Base-by-base conservation (phyloP, 2,888 invertebrate genomes). In the Stenurella melanura region DNA sequence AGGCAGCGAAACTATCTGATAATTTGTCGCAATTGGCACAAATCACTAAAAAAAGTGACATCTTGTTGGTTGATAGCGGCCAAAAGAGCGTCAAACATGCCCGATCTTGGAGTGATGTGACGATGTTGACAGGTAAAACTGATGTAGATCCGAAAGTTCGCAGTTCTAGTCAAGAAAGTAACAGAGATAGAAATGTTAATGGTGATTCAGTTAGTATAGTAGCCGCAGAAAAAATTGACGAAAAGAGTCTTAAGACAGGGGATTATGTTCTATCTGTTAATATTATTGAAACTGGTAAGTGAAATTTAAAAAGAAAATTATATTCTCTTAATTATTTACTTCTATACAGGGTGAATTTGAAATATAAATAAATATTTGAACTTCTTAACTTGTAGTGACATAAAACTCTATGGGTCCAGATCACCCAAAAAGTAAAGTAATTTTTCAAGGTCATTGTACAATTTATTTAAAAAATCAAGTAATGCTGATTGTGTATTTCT, bases 211-310 rank as follows among this genome's bases (percentile, higher is more conserved):
- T 76, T 18, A 76, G 64, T 38, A 76, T 76, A 6, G 83, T 83
- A 54, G 82, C 26, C 9, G 56, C 80, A 11, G 83, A 74, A 11
- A 84, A 83, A 61, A 73, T 73, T 7, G 77, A 81, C 26, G 82
- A 84, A 69, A 84, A 83, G 50, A 82, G 81, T 73, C 81, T 89
- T 60, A 87, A 85, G 81, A 86, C 82, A 42, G 88, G 89, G 1
- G 87, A 89, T 54, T 90, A 86, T 84, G 84, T 82, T 9, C 85
- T 93, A 61, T 86, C 90, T 0, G 93, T 93, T 15, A 92, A 92
- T 87, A 93, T 94, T 75, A 93, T 93, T 83, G 93, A 93, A 90
- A 93, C 93, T 80, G 93, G 93, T 93, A 82, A 83, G 83, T 75
- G 57, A 68, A 26, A 26, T 3, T 26, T n/a, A n/a, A n/a, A n/a